Evolutionary conservation across 2,797 vertebrate species (phyloP).

Genomic region (Sciurus vulgaris): DNA sequence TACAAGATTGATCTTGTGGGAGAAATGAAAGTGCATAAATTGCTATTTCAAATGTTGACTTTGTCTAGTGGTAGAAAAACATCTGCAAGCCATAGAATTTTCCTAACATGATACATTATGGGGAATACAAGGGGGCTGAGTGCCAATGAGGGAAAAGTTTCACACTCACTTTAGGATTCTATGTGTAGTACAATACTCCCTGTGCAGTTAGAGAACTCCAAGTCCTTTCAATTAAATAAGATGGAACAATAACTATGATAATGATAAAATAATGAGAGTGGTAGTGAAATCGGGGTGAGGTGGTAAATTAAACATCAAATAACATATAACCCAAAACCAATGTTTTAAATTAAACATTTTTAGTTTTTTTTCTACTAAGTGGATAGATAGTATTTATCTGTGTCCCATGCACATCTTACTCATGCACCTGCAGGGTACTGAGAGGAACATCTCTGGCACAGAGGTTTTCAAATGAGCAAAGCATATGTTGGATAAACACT

Average conservation of each 20-base stretch:
- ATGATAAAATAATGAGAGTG: neutral
- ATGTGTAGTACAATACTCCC: neutral
- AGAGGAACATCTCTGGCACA: neutral
- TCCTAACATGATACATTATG: neutral
- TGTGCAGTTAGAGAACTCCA: neutral
- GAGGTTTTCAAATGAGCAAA: neutral
- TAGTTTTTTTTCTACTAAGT: neutral
- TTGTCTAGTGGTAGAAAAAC: neutral
- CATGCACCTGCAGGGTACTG: neutral
- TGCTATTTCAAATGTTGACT: neutral
- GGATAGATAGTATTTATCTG: neutral
- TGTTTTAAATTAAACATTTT: neutral
- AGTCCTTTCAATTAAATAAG: neutral
- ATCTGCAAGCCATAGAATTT: neutral
- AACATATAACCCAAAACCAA: neutral
- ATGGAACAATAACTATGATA: neutral
- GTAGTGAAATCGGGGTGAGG: neutral
- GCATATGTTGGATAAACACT: neutral
- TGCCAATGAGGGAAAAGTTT: fast-evolving
- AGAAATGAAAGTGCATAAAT: neutral
- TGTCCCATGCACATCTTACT: neutral
- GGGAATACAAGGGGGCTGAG: neutral
- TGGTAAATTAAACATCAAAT: neutral
- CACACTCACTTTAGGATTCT: neutral
- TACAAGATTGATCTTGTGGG: neutral